Conservation (phyloP, 2,113 vertebrate species). For the Peromyscus maniculatus region DNA sequence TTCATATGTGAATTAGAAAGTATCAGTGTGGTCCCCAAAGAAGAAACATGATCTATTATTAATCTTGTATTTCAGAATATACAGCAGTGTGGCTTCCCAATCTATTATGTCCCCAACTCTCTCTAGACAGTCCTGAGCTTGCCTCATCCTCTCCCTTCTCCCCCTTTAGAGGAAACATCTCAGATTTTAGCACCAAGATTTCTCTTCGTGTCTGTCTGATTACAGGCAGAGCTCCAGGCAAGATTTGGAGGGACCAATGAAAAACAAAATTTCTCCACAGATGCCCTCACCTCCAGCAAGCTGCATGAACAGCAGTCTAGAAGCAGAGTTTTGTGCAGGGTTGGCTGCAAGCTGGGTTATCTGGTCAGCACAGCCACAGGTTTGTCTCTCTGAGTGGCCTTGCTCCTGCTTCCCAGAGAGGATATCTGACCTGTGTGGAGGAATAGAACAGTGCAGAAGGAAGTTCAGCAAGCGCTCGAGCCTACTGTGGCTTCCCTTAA, state of each 20-base stretch:
- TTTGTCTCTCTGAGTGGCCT: background rate
- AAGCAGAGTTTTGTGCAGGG: background rate
- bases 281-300: background rate
- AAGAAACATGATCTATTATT: constrained; percentile 56
- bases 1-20: constrained; percentile 61
- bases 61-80: constrained; percentile 32
- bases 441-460: background rate
- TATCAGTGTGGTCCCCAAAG: constrained; percentile 55
- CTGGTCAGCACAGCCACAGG: too few species aligned
- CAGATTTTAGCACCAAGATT: background rate
- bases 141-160: background rate
- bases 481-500: background rate
- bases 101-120: constrained; percentile 36
- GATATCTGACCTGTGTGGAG: background rate
- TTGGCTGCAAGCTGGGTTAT: background rate
- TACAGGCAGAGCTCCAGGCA: background rate
- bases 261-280: background rate
- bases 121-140: constrained; percentile 18
- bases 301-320: background rate
- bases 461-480: background rate
- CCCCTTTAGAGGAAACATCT: background rate
- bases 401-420: background rate
- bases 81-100: constrained; percentile 67
- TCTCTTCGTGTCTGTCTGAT: background rate
- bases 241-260: background rate